Conservation (phyloP, 1,140 invertebrate genomes). For the Aphaenogaster ashmeadi region DNA sequence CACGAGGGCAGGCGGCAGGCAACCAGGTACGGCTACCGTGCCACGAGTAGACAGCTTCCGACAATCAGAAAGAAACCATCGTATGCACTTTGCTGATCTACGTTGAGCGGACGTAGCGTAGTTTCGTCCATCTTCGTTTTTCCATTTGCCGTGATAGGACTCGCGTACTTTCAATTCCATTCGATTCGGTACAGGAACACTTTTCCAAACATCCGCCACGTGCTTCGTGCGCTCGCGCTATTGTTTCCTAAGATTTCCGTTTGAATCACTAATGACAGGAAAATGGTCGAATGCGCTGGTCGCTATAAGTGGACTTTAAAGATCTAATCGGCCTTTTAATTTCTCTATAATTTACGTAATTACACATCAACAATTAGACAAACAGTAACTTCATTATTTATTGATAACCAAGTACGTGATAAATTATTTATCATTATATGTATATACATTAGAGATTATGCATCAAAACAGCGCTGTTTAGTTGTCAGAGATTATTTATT, state of each 20-base stretch:
- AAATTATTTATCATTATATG: not conserved
- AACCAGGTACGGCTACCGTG: conserved; percentile 77
- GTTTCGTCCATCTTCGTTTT: conserved; percentile 58
- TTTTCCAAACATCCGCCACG: conserved; percentile 68
- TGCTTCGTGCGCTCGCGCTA: conserved; percentile 66
- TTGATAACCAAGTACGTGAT: not conserved
- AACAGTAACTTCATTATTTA: conserved; percentile 10
- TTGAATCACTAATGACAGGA: conserved; percentile 3
- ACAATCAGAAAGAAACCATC: conserved; percentile 73
- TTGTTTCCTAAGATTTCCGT: conserved; percentile 35
- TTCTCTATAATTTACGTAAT: not conserved
- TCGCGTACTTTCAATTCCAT: conserved; percentile 32
- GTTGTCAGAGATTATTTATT: not conserved
- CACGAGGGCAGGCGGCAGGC: conserved; percentile 85
- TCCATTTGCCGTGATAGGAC: not conserved
- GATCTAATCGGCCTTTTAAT: not conserved
- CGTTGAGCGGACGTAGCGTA: conserved; percentile 34
- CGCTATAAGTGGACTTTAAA: not conserved
- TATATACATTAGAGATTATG: not conserved
- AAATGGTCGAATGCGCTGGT: conserved; percentile 1
- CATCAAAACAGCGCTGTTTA: not conserved
- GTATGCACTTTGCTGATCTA: conserved; percentile 38
- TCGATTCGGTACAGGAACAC: conserved; percentile 39
- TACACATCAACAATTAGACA: not conserved
- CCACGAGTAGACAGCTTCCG: conserved; percentile 75